These are phyloP conservation scores for Acridotheres tristis DNA, from an alignment of 2,797 vertebrate species.

Conservation along the genomic window DNA sequence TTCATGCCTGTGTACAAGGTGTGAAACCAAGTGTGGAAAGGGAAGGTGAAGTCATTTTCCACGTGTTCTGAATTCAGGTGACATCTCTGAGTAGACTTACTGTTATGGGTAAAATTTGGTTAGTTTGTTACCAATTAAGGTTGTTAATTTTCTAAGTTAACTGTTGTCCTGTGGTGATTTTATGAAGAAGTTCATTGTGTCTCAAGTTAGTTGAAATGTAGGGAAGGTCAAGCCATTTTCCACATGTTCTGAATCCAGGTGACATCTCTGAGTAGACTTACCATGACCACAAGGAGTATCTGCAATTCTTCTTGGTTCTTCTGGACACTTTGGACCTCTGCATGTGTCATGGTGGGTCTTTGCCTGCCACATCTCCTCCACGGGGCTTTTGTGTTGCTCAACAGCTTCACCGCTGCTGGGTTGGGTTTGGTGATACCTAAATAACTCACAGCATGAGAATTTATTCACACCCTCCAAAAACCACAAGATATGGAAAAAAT, in stretches of 20 bases:
- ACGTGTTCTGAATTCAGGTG: background rate
- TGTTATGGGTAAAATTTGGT: too few species aligned
- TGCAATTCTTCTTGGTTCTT: background rate
- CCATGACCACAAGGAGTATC: fast-evolving
- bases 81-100: too few species aligned
- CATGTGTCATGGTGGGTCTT: background rate
- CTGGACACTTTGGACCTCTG: background rate
- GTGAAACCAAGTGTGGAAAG: fast-evolving
- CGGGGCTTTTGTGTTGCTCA: conserved; percentile 3
- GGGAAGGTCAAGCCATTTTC: background rate
- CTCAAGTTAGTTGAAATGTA: too few species aligned
- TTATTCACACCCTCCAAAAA: conserved; percentile 72
- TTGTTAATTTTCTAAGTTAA: too few species aligned
- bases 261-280: too few species aligned
- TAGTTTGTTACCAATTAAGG: too few species aligned
- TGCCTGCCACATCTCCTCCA: background rate
- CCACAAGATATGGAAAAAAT: conserved; percentile 72
- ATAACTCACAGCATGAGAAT: conserved; percentile 70
- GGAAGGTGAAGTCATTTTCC: background rate
- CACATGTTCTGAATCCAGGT: background rate
- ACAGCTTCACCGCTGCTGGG: background rate
- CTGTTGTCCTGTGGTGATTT: too few species aligned
- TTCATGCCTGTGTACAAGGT: background rate
- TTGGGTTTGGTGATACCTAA: conserved; percentile 50
- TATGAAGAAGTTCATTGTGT: too few species aligned